These are phyloP conservation scores for Tenebrosternarchus preto DNA, from an alignment of 2,113 vertebrate species.

Conservation along the genomic window DNA sequence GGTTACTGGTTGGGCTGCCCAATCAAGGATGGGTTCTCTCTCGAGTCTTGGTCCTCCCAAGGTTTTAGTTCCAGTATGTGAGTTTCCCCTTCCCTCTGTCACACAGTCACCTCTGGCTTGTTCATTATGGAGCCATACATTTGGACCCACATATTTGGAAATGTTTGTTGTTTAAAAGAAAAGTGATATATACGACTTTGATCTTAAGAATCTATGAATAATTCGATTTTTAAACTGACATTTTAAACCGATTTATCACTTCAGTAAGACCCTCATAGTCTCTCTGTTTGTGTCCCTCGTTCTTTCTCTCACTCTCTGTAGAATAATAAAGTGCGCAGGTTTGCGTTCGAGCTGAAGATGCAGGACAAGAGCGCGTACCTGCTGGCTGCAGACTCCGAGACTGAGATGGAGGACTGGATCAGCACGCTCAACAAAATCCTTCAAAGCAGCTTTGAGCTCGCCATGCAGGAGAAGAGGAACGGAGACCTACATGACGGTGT, in stretches of 20 bases:
- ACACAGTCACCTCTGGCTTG: no score
- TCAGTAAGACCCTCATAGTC: neutral
- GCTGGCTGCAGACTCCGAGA: slow-evolving; percentile 90
- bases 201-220: neutral
- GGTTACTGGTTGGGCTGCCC: no score
- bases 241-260: neutral
- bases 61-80: no score
- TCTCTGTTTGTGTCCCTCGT: neutral
- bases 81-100: no score
- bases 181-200: no score
- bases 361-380: slow-evolving; percentile 98
- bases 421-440: slow-evolving; percentile 92
- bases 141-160: no score
- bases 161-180: no score
- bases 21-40: no score
- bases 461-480: slow-evolving; percentile 96
- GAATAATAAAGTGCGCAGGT: slow-evolving; percentile 94
- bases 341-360: slow-evolving; percentile 98
- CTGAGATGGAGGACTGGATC: slow-evolving; percentile 98
- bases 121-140: no score
- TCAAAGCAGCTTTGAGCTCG: slow-evolving; percentile 94
- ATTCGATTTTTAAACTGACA: neutral
- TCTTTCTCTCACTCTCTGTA: slow-evolving; percentile 58
- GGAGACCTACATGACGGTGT: slow-evolving; percentile 91
- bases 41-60: no score